Evolutionary conservation across 1,140 invertebrate species (phyloP).

Genomic region (Atopsyche davidsoni): DNA sequence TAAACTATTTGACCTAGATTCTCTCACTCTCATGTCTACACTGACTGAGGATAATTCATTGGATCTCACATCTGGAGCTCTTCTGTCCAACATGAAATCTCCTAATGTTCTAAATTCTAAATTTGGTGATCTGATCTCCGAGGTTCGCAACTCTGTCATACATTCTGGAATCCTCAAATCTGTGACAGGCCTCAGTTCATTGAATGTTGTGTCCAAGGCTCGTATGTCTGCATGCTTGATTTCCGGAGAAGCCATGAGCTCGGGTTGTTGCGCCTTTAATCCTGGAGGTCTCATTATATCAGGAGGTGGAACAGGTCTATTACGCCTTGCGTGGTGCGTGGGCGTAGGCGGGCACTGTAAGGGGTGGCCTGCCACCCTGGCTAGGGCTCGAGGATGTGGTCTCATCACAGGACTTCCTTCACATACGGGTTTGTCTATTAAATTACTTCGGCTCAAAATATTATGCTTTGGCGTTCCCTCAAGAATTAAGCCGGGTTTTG

Average conservation of each 20-base stretch:
- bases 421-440: slow-evolving; percentile 13
- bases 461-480: slow-evolving; percentile 38
- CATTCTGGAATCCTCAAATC: slow-evolving; percentile 46
- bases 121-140: slow-evolving; percentile 48
- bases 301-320: slow-evolving; percentile 44
- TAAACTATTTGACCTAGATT: slow-evolving; percentile 28
- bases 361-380: slow-evolving; percentile 46
- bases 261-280: slow-evolving; percentile 45
- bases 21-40: slow-evolving; percentile 25
- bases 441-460: slow-evolving; percentile 24
- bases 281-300: slow-evolving; percentile 42
- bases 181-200: slow-evolving; percentile 33
- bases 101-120: slow-evolving; percentile 38
- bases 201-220: slow-evolving; percentile 32
- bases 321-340: slow-evolving; percentile 68
- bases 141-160: slow-evolving; percentile 44
- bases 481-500: slow-evolving; percentile 18
- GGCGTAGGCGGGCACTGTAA: slow-evolving; percentile 70
- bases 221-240: slow-evolving; percentile 38
- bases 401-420: slow-evolving; percentile 43
- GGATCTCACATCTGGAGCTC: slow-evolving; percentile 31
- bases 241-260: slow-evolving; percentile 35
- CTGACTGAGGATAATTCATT: slow-evolving; percentile 25
- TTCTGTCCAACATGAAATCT: slow-evolving; percentile 30
- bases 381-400: slow-evolving; percentile 52